phyloP scores from a whole-genome alignment of 2,888 invertebrate genomes.

The Drosophila affinis region DNA sequence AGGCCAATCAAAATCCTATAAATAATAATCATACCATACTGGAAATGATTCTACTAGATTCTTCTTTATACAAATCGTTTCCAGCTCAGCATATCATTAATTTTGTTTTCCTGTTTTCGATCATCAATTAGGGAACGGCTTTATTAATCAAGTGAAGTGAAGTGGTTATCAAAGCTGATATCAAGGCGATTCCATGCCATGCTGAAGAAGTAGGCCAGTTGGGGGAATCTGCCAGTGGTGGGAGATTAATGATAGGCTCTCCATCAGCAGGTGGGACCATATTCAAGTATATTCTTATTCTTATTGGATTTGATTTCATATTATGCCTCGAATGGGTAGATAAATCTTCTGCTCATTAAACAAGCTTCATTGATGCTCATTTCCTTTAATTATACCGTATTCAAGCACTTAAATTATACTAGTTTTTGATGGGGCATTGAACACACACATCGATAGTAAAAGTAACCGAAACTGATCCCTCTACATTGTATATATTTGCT shows the following conservation, averaged over 20 bases:
- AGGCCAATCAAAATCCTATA: constrained; percentile 7
- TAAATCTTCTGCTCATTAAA: neutral
- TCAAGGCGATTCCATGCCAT: neutral
- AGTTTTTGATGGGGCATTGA: neutral
- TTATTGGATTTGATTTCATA: neutral
- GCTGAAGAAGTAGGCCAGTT: constrained; percentile 34
- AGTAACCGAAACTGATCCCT: no score
- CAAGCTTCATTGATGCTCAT: neutral
- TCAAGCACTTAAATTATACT: neutral
- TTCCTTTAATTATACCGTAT: neutral
- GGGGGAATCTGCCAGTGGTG: constrained; percentile 25
- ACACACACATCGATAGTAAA: neutral
- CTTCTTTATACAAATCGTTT: neutral
- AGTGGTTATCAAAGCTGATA: constrained; percentile 7
- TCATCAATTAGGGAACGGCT: constrained; percentile 15
- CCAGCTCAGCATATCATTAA: constrained; percentile 1
- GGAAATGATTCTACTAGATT: neutral
- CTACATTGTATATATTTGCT: no score
- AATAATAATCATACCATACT: neutral
- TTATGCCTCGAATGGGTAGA: neutral
- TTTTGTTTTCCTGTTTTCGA: neutral
- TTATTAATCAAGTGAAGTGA: constrained; percentile 25
- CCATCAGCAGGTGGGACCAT: constrained; percentile 2
- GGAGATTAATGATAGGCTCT: constrained; percentile 33
- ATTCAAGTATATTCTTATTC: neutral